Conservation (phyloP, 2,888 invertebrate genomes). For the Lordiphosa andalusiaca region DNA sequence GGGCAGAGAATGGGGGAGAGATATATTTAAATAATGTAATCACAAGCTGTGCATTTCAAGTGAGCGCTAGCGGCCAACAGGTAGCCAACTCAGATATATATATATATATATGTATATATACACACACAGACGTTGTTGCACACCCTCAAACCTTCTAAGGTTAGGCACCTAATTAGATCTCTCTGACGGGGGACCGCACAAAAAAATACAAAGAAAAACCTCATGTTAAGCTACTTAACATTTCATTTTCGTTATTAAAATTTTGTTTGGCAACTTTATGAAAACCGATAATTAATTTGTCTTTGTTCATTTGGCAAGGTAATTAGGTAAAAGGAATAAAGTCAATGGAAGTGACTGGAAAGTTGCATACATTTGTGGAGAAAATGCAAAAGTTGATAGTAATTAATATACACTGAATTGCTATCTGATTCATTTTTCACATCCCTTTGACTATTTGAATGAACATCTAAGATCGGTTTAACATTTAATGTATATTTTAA, state of each 20-base stretch:
- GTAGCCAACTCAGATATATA: constrained; percentile 29
- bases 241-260: constrained; percentile 8
- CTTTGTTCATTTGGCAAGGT: neutral
- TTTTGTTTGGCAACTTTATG: neutral
- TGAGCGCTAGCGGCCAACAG: constrained; percentile 41
- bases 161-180: constrained; percentile 35
- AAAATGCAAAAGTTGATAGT: no score
- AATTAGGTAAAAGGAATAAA: no score
- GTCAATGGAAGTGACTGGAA: no score
- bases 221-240: constrained; percentile 32
- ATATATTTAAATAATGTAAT: constrained; percentile 24
- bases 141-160: constrained; percentile 28
- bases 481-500: no score
- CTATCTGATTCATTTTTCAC: no score
- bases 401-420: no score
- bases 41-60: constrained; percentile 53
- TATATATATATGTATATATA: constrained; percentile 1
- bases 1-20: neutral
- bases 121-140: constrained; percentile 27
- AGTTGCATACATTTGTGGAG: no score
- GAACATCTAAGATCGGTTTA: no score
- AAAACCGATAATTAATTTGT: neutral
- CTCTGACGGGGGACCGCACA: constrained; percentile 12
- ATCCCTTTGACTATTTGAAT: no score
- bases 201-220: constrained; percentile 3